Conservation (phyloP, 2,888 invertebrate species). For the Heliconius hortense region DNA sequence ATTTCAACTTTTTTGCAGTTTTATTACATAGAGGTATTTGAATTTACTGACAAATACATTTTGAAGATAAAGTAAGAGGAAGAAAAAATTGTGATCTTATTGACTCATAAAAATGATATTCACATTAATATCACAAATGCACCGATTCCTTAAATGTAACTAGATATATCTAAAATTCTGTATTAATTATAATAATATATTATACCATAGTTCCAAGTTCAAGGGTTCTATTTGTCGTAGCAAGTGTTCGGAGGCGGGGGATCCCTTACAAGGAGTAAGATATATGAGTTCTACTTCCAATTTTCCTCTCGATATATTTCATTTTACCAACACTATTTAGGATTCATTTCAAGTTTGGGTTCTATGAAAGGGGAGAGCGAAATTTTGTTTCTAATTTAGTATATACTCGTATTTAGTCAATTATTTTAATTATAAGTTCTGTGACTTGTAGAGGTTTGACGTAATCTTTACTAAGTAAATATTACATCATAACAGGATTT, state of each 20-base stretch:
- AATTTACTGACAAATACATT: too few species aligned
- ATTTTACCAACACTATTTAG: slow-evolving; percentile 30
- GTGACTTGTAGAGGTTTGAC: not conserved
- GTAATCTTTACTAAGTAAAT: too few species aligned
- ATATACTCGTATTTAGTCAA: not conserved
- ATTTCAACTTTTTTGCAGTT: too few species aligned
- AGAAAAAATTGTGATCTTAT: too few species aligned
- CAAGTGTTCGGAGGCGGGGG: slow-evolving; percentile 18
- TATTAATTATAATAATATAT: slow-evolving; percentile 5
- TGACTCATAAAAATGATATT: too few species aligned
- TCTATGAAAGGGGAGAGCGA: not conserved
- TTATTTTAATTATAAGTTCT: not conserved
- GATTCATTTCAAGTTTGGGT: slow-evolving; percentile 24
- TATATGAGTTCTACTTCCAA: slow-evolving; percentile 32
- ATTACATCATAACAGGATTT: not conserved
- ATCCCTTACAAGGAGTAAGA: slow-evolving; percentile 21
- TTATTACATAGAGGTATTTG: too few species aligned
- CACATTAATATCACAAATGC: not conserved
- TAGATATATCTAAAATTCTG: not conserved
- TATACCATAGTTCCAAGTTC: slow-evolving; percentile 16
- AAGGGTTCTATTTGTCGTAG: slow-evolving; percentile 21
- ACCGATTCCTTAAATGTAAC: not conserved
- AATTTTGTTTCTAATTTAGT: slow-evolving; percentile 4
- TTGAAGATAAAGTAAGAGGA: not conserved
- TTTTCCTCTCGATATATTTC: slow-evolving; percentile 33